These are phyloP conservation scores for Drosophila fulvimacula DNA, from an alignment of 2,888 invertebrate species.

Conservation along the genomic window DNA sequence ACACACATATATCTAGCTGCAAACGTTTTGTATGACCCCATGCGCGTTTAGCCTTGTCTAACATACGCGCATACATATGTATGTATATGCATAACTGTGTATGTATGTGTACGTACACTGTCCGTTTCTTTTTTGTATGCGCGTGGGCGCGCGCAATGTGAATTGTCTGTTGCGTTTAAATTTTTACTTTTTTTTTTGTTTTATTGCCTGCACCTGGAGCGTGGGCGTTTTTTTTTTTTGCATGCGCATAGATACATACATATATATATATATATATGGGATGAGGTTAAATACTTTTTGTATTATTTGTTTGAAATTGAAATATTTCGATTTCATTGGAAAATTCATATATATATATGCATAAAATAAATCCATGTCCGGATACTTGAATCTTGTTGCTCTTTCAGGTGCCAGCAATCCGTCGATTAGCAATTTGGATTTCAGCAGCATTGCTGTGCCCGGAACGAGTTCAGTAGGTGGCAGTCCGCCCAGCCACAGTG, in stretches of 20 bases:
- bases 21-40: constrained; percentile 51
- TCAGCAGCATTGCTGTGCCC: constrained; percentile 94
- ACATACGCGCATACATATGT: not conserved
- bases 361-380: not conserved
- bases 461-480: constrained; percentile 68
- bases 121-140: constrained; percentile 4
- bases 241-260: not conserved
- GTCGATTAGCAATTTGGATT: constrained; percentile 88
- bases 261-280: not conserved
- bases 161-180: constrained; percentile 14
- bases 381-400: no score
- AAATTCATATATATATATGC: not conserved
- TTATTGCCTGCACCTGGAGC: constrained; percentile 3
- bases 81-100: not conserved
- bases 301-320: not conserved
- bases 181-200: not conserved
- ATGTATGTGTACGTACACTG: constrained; percentile 21
- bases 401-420: constrained; percentile 40
- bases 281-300: not conserved
- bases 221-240: constrained; percentile 21
- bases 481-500: constrained; percentile 40
- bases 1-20: constrained; percentile 4
- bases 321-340: no score
- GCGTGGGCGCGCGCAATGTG: constrained; percentile 37
- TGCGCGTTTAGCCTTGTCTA: constrained; percentile 51